Evolutionary conservation across 2,113 vertebrate species (phyloP).

Genomic region (Oreochromis aureus): DNA sequence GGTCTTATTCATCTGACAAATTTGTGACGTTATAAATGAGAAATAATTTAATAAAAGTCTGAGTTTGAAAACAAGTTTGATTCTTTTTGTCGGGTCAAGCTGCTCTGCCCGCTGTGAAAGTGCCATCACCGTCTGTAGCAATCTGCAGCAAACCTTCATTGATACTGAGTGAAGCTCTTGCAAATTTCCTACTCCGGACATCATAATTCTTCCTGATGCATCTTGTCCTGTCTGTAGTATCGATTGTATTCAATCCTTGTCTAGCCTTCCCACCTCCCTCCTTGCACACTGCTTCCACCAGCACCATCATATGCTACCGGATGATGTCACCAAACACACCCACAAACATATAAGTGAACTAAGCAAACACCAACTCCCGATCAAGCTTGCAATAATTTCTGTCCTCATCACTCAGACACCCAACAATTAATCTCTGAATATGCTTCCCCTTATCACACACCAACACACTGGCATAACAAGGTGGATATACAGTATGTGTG

Average conservation of each 20-base stretch:
- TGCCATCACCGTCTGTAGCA: not conserved
- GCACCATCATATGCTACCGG: not conserved
- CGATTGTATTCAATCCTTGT: not conserved
- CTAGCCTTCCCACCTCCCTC: not conserved
- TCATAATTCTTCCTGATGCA: conserved; percentile 1
- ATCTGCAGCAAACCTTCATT: not conserved
- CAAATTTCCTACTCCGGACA: conserved; percentile 7
- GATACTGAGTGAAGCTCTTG: not conserved
- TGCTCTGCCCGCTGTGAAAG: not conserved
- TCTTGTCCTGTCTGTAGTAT: not conserved
- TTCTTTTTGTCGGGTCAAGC: not conserved
- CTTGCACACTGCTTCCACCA: not conserved
- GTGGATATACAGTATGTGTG: not conserved
- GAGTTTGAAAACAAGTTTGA: not conserved
- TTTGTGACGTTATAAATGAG: not conserved
- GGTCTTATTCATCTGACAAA: not conserved
- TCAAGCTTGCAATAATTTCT: not conserved
- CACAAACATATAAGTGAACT: too few relatives aligned
- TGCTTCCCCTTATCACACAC: not conserved
- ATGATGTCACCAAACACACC: not conserved
- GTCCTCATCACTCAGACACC: not conserved
- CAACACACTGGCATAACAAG: not conserved
- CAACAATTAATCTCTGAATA: not conserved
- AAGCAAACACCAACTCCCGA: not conserved
- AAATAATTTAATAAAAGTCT: not conserved